Evolutionary conservation across 2,888 invertebrate species (phyloP), one percentile per base, ranked within the genome.

Genomic region (Apamea epomidion): DNA sequence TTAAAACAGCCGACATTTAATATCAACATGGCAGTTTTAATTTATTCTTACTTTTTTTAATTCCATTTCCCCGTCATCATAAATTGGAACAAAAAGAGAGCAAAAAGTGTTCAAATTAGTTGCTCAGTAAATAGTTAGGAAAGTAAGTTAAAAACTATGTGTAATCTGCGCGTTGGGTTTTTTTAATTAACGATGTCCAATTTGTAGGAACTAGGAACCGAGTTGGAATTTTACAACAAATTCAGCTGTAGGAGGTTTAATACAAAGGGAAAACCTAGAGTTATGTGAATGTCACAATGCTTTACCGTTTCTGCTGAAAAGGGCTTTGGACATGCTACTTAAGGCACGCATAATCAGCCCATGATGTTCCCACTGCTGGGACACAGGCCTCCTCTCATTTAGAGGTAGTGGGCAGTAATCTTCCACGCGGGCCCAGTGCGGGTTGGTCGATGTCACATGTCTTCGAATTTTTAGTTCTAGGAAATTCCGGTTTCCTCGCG

Each of bases 131-230:
- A 82, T 83, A 86, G 86, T 84, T 74, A 10, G 16, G 14, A 45
- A 37, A 72, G 69, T 78, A 81, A 74, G 82, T 78, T 78, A 29
- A 76, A 64, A 75, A 81, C 81, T 75, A 77, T 75, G 67, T 78
- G 69, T 68, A 71, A 78, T 65, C 70, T 48, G 58, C 67, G 67
- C 75, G 74, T 25, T 65, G 76, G 60, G 62, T 78, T 85, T 73
- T 32, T 77, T 80, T 74, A 81, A 75, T 70, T 75, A 76, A 72
- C 78, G 7, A 5, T 16, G 42, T 69, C 25, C 48, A 71, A 29
- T 72, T 74, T 64, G 77, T 67, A 18, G 62, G 60, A 60, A 82
- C 29, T 60, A 60, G 64, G 64, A 70, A 79, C 18, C 10, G 1
- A 29, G 29, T 64, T 58, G 32, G 8, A 74, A 0, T 62, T 62